phyloP scores from a whole-genome alignment of 2,113 vertebrate species.

The Marcusenius ussheri region DNA sequence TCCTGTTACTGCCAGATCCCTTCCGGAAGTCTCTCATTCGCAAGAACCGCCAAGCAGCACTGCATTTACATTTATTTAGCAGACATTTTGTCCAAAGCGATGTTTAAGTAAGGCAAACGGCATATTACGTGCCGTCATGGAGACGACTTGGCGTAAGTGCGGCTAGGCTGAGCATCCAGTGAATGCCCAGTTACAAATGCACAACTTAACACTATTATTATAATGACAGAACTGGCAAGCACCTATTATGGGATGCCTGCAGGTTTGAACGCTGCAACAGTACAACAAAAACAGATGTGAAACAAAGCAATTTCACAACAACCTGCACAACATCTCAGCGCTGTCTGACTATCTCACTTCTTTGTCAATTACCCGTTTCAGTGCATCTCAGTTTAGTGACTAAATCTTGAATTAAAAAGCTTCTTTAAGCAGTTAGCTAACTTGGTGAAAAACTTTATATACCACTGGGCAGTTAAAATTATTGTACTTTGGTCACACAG shows the following conservation, averaged over 20 bases:
- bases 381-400: too few species aligned
- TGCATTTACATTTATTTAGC: neutral
- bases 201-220: neutral
- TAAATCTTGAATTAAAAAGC: too few species aligned
- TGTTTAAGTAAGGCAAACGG: neutral
- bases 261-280: neutral
- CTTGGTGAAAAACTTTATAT: too few species aligned
- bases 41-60: neutral
- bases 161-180: neutral
- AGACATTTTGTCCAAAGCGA: neutral
- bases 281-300: neutral
- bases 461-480: too few species aligned
- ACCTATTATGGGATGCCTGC: neutral
- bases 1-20: neutral
- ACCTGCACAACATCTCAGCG: neutral
- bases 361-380: too few species aligned
- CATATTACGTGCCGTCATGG: neutral
- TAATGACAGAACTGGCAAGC: neutral
- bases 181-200: neutral
- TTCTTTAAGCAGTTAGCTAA: too few species aligned
- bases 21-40: neutral
- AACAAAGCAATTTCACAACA: neutral
- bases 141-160: neutral
- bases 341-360: neutral
- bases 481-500: too few species aligned